Conservation (phyloP, 1,140 invertebrate genomes). For the Magallana ariakensis region DNA sequence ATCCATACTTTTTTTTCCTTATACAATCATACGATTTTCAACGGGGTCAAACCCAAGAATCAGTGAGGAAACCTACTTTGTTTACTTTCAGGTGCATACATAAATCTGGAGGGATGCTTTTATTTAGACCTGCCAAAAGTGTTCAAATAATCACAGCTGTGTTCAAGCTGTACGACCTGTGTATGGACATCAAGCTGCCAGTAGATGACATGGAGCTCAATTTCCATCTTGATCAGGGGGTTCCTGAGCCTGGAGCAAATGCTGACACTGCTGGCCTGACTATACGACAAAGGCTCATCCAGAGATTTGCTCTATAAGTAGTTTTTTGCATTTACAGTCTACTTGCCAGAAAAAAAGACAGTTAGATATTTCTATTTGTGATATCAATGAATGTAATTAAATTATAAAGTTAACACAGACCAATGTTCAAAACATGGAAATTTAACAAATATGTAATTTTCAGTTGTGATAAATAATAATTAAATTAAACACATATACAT, state of each 20-base stretch:
- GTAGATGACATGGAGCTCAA: not conserved
- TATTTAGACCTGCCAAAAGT: conserved; percentile 15
- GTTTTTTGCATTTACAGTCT: too few species aligned
- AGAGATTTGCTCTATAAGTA: not conserved
- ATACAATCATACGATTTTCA: too few species aligned
- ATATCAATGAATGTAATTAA: not conserved
- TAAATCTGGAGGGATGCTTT: conserved; percentile 18
- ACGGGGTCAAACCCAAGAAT: too few species aligned
- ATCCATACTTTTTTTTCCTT: too few species aligned
- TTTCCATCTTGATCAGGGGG: not conserved
- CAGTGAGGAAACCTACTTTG: not conserved
- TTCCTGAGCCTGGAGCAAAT: not conserved
- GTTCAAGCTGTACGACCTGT: conserved; percentile 10
- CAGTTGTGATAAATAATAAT: not conserved
- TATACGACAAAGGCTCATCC: not conserved
- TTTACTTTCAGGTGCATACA: conserved; percentile 13
- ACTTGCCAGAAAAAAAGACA: not conserved
- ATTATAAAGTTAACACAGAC: not conserved
- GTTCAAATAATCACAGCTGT: conserved; percentile 18
- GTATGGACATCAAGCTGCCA: conserved; percentile 23
- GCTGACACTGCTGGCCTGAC: not conserved
- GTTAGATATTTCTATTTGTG: not conserved
- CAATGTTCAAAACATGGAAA: too few species aligned
- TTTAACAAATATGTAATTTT: not conserved
- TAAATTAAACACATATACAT: not conserved